These are phyloP conservation scores for Andrena haemorrhoa DNA, from an alignment of 2,888 invertebrate genomes.

Conservation along the genomic window DNA sequence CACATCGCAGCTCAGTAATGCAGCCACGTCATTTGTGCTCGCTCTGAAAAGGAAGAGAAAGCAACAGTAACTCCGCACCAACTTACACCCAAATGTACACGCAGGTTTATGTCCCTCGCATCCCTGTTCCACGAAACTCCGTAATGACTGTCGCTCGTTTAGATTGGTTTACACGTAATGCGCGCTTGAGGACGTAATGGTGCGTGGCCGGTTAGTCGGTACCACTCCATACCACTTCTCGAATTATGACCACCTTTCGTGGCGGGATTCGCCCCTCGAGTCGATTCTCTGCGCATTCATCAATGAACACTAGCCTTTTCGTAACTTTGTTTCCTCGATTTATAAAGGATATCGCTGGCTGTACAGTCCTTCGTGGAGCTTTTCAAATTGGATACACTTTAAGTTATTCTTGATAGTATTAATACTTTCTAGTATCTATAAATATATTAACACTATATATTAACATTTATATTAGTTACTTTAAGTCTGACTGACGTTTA, in stretches of 20 bases:
- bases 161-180: constrained; percentile 69
- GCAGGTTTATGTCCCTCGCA: constrained; percentile 61
- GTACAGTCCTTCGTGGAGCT: not conserved
- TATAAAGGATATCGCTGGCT: constrained; percentile 17
- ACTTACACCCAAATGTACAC: constrained; percentile 47
- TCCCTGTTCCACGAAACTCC: constrained; percentile 59
- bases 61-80: constrained; percentile 46
- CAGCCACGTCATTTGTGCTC: constrained; percentile 56
- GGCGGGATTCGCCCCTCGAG: constrained; percentile 24
- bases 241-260: constrained; percentile 46
- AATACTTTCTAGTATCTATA: no score
- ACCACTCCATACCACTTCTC: constrained; percentile 41
- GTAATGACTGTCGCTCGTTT: constrained; percentile 71
- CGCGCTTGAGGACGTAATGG: constrained; percentile 56
- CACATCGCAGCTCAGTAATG: constrained; percentile 42
- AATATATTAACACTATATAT: no score
- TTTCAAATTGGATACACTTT: not conserved
- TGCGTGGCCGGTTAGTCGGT: constrained; percentile 61
- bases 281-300: constrained; percentile 44
- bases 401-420: not conserved
- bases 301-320: constrained; percentile 37
- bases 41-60: constrained; percentile 60
- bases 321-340: constrained; percentile 37
- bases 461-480: no score
- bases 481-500: not conserved